phyloP scores from a whole-genome alignment of 1,140 invertebrate species.

The Atta cephalotes region DNA sequence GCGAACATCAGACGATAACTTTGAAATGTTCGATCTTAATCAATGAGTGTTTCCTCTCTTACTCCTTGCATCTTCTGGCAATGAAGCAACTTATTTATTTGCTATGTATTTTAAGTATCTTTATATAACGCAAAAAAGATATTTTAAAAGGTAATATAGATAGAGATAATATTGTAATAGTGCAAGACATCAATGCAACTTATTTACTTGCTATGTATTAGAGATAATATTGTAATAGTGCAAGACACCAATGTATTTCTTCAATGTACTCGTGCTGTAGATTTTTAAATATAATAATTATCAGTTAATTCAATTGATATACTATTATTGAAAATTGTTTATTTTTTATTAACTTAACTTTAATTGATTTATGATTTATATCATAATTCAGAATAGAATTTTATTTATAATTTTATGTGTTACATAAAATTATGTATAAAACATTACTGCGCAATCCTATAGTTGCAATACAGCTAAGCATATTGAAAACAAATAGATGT shows the following conservation, averaged over 20 bases:
- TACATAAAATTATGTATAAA: neutral
- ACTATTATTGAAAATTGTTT: neutral
- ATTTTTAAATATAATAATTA: neutral
- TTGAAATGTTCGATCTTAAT: constrained; percentile 54
- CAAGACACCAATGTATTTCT: neutral
- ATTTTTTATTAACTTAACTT: neutral
- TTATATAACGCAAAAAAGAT: neutral
- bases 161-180: neutral
- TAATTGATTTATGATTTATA: neutral
- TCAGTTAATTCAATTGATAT: neutral
- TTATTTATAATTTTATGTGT: neutral
- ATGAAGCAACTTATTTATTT: constrained; percentile 16
- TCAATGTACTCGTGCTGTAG: neutral
- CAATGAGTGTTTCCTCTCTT: constrained; percentile 5
- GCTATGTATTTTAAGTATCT: neutral
- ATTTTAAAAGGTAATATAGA: neutral
- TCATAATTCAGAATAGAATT: neutral
- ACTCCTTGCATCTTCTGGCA: neutral
- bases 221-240: neutral
- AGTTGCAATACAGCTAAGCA: neutral
- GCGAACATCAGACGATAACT: constrained; percentile 52
- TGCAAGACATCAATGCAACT: neutral
- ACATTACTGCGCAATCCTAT: neutral
- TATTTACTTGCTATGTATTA: too few species aligned
- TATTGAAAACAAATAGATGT: neutral